Evolutionary conservation across 2,113 vertebrate species (phyloP).

Genomic region (Anas platyrhynchos): DNA sequence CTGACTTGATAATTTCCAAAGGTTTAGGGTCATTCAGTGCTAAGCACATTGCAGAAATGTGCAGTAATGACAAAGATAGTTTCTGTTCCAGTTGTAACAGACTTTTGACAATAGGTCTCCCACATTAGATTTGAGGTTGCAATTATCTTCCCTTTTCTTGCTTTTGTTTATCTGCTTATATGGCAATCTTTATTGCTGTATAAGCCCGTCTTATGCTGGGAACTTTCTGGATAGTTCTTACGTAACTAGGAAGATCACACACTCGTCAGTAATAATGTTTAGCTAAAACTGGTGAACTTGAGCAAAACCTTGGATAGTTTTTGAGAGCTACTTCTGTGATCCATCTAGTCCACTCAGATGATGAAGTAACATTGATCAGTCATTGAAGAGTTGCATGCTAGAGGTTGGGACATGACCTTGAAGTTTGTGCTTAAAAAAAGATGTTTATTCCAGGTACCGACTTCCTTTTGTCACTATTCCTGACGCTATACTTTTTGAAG

Average conservation of each 20-base stretch:
- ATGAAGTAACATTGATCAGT: background rate
- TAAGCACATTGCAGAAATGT: conserved; percentile 14
- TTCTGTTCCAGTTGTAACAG: conserved; percentile 2
- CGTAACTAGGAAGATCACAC: background rate
- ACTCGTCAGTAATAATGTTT: background rate
- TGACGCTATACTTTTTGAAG: background rate
- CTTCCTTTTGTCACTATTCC: background rate
- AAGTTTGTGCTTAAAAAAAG: background rate
- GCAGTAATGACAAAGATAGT: background rate
- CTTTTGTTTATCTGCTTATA: background rate
- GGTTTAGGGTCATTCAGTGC: background rate
- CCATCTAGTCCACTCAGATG: background rate
- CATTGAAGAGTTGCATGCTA: background rate
- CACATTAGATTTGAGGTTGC: background rate
- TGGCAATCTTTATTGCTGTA: background rate
- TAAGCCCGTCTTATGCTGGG: background rate
- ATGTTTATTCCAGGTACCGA: background rate
- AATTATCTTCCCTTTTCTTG: background rate
- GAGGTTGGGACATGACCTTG: background rate
- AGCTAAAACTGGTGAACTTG: background rate
- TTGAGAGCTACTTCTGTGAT: background rate
- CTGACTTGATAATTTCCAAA: background rate
- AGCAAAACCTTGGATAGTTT: background rate
- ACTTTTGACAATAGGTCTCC: conserved; percentile 4
- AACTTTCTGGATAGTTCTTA: background rate